Percentiles rank a stretch among this genome's conserved stretches.
phyloP scores from a whole-genome alignment of 2,797 vertebrate genomes.

The Margarornis squamiger region DNA sequence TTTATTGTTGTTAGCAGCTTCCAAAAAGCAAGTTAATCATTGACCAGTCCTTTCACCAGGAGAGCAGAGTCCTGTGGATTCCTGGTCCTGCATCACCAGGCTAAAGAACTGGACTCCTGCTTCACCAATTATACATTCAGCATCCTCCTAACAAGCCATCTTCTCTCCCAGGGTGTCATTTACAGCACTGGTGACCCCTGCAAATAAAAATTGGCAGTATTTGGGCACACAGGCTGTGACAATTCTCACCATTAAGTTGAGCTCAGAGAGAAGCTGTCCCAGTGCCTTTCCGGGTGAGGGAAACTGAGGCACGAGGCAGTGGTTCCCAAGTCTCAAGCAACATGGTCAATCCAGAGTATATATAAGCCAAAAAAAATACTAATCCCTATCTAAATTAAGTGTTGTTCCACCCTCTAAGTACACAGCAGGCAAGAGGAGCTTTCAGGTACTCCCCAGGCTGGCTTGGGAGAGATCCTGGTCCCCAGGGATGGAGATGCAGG shows the following conservation, averaged over 20 bases:
- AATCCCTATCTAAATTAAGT: not conserved
- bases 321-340: not conserved
- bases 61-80: constrained; percentile 18
- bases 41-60: constrained; percentile 41
- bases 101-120: not conserved
- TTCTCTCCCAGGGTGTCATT: not conserved
- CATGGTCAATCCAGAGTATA: fast-evolving
- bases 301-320: not conserved
- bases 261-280: not conserved
- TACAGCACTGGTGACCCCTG: not conserved
- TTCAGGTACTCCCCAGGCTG: not conserved
- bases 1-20: constrained; percentile 32
- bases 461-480: not conserved
- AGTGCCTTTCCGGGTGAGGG: not conserved
- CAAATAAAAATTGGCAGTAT: fast-evolving
- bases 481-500: not conserved
- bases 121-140: not conserved
- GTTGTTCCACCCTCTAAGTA: not conserved
- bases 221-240: not conserved
- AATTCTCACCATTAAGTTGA: not conserved
- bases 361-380: fast-evolving
- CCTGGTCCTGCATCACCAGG: constrained; percentile 15
- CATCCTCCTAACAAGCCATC: not conserved
- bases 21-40: constrained; percentile 67
- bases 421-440: not conserved